Base-by-base conservation (phyloP, 2,797 vertebrate genomes). In the Meda fulgida region DNA sequence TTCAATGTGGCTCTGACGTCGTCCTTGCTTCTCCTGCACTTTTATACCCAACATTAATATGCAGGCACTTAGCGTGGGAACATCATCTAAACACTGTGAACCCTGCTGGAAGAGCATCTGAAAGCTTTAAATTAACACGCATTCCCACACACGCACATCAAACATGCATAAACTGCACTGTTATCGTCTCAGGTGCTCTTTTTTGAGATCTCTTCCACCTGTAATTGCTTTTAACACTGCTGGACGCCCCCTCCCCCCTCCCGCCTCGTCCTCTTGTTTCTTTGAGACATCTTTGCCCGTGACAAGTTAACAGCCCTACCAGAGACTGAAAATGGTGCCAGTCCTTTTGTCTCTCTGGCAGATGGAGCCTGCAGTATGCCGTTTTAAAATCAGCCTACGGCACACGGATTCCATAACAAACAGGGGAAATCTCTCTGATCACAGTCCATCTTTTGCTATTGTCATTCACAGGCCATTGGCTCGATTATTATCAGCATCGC, bases 291-390 rank as follows among this genome's bases (percentile, higher is more conserved):
- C 46, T 31, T 82, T 31, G 53, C 87, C 88, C 89, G 89, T 92
- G 94, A 93, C 93, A 93, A 91, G 92, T 93, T 93, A 93, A 92
- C 89, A 94, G 91, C 89, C 78, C 72, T 76, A 82, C 82, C 87
- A 87, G 80, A 85, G 88, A 92, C 92, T 90, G 90, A 91, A 93
- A 94, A 93, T 92, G 76, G 83, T 81, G 88, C 85, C 77, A 76
- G 84, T 86, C 88, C 90, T 91, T 90, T 91, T 85, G 91, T 93
- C 93, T 89, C 78, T 67, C 91, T 93, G 92, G 92, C 92, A 93
- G 93, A 93, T 93, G 89, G 90, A 91, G 87, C 83, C 90, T 85
- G 89, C 90, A 91, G 92, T 85, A 80, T 89, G 91, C 91, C 91
- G 78, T 89, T 93, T 92, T 91, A 89, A 89, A 87, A 70, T 81